phyloP scores from a whole-genome alignment of 2,888 invertebrate species.

The Sipha maydis region DNA sequence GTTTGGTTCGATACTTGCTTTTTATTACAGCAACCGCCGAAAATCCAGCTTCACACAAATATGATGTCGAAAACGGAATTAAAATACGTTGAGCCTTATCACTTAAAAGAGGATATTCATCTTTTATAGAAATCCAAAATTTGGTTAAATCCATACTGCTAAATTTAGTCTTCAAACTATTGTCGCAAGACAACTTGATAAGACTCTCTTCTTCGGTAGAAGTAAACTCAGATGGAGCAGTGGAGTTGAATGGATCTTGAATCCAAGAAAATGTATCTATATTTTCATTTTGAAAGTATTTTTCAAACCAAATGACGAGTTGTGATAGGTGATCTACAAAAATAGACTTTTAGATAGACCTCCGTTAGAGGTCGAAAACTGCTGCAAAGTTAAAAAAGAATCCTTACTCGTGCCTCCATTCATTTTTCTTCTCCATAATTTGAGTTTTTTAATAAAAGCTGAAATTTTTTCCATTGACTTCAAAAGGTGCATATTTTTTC shows the following conservation, averaged over 20 bases:
- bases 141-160: too few relatives aligned
- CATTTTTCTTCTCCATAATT: constrained; percentile 32
- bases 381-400: neutral
- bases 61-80: constrained; percentile 12
- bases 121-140: too few relatives aligned
- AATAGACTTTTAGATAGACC: too few relatives aligned
- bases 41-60: constrained; percentile 15
- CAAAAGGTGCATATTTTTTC: constrained; percentile 35
- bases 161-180: too few relatives aligned
- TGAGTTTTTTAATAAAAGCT: constrained; percentile 18
- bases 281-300: constrained; percentile 23
- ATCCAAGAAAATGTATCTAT: too few relatives aligned
- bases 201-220: too few relatives aligned
- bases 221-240: too few relatives aligned
- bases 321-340: constrained; percentile 18
- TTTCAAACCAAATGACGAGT: constrained; percentile 8
- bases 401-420: constrained; percentile 12
- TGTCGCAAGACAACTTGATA: too few relatives aligned
- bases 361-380: constrained; percentile 20
- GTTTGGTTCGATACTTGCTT: constrained; percentile 12
- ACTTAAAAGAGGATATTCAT: too few relatives aligned
- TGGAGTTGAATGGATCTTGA: too few relatives aligned
- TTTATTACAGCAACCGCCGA: constrained; percentile 15
- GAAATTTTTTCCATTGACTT: constrained; percentile 18
- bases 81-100: neutral